Evolutionary conservation across 2,113 vertebrate genomes (phyloP).

Genomic region (Dolichotis patagonum): DNA sequence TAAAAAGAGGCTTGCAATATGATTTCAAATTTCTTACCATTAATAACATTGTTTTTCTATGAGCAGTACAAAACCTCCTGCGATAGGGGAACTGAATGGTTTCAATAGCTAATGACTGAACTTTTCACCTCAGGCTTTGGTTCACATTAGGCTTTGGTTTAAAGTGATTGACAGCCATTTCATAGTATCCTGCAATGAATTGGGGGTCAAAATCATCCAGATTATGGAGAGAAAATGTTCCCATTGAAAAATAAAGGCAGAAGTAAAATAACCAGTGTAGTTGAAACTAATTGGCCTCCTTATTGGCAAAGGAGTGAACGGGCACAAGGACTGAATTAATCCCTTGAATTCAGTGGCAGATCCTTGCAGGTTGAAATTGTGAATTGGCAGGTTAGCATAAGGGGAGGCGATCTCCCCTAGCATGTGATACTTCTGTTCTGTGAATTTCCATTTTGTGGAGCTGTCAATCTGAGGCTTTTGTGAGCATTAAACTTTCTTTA

Average conservation of each 20-base stretch:
- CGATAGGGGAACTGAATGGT: slow-evolving; percentile 36
- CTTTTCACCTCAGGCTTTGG: slow-evolving; percentile 73
- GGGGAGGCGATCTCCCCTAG: slow-evolving; percentile 62
- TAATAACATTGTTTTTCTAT: slow-evolving; percentile 65
- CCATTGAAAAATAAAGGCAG: slow-evolving; percentile 77
- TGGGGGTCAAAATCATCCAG: slow-evolving; percentile 77
- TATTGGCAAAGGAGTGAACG: slow-evolving; percentile 77
- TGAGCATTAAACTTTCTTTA: slow-evolving; percentile 81
- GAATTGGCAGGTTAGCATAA: slow-evolving; percentile 81
- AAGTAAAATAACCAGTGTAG: slow-evolving; percentile 78
- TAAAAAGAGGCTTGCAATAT: slow-evolving; percentile 56
- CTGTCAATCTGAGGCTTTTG: slow-evolving; percentile 83
- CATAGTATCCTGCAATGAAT: slow-evolving; percentile 73
- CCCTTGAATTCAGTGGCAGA: slow-evolving; percentile 78
- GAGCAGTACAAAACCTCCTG: slow-evolving; percentile 41
- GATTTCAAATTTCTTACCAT: slow-evolving; percentile 34
- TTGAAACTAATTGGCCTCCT: slow-evolving; percentile 83
- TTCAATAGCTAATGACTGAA: slow-evolving; percentile 78
- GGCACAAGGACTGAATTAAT: slow-evolving; percentile 78
- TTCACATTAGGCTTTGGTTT: slow-evolving; percentile 71
- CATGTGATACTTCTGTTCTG: slow-evolving; percentile 81
- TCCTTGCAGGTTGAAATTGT: slow-evolving; percentile 79
- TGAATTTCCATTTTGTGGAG: slow-evolving; percentile 81
- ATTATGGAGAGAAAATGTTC: slow-evolving; percentile 76
- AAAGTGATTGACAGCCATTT: slow-evolving; percentile 79